Percentiles rank a stretch among this genome's conserved stretches.
Evolutionary conservation across 2,888 invertebrate species (phyloP).

Genomic region (Callyntrura guangdongensis): DNA sequence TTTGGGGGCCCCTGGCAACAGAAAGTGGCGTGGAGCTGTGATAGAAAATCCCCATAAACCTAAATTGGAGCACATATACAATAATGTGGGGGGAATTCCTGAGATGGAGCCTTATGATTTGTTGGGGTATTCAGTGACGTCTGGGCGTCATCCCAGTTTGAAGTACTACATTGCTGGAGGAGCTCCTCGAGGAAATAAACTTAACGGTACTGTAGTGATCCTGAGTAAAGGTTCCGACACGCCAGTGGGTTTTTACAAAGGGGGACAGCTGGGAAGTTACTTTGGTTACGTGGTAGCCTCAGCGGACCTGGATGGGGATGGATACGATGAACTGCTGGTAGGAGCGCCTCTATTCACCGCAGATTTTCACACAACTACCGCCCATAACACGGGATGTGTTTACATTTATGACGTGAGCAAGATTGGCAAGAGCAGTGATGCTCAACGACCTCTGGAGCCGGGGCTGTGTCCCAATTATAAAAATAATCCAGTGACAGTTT

Average conservation of each 20-base stretch:
- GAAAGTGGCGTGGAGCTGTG: conserved; percentile 87
- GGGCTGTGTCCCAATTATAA: not conserved
- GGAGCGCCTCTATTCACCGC: conserved; percentile 72
- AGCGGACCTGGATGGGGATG: conserved; percentile 75
- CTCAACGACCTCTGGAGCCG: not conserved
- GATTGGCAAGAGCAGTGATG: not conserved
- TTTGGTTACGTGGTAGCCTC: conserved; percentile 78
- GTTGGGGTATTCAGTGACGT: no score
- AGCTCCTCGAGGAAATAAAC: no score
- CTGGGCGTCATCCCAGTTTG: no score
- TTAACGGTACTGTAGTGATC: no score
- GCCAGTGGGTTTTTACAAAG: no score
- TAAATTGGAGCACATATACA: not conserved
- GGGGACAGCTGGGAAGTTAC: conserved; percentile 75
- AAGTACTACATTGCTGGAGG: no score
- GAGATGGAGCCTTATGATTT: not conserved
- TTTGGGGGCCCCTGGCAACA: conserved; percentile 89
- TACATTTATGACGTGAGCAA: conserved; percentile 7
- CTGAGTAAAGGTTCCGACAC: no score
- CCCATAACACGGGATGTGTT: conserved; percentile 73
- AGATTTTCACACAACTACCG: not conserved
- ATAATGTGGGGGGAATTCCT: not conserved
- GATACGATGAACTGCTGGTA: conserved; percentile 75
- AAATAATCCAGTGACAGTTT: no score
- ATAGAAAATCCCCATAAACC: not conserved